Conservation (phyloP, 2,113 vertebrate species). For the Arvicanthis niloticus region DNA sequence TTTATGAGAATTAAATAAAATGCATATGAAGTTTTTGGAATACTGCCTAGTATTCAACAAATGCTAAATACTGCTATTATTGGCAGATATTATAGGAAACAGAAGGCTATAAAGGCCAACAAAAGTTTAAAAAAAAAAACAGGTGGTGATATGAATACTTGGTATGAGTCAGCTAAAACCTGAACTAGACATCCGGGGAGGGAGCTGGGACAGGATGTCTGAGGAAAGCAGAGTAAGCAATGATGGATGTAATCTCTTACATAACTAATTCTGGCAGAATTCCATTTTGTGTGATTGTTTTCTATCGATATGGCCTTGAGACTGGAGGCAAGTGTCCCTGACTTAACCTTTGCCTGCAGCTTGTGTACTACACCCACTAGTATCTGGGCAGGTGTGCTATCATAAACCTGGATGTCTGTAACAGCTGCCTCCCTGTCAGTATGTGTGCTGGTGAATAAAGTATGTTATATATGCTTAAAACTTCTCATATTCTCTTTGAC, state of each 20-base stretch:
- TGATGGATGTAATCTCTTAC: background rate
- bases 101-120: background rate
- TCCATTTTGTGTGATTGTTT: background rate
- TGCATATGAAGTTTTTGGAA: conserved; percentile 5
- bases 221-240: background rate
- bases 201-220: background rate
- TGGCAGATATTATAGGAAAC: conserved; percentile 46
- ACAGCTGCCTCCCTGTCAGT: background rate
- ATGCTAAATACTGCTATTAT: conserved; percentile 34
- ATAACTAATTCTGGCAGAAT: background rate
- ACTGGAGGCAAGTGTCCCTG: background rate
- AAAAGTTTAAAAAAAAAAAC: background rate
- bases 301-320: background rate
- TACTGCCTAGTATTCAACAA: conserved; percentile 26
- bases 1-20: conserved; percentile 42
- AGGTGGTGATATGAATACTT: background rate
- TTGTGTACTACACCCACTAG: background rate
- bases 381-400: background rate
- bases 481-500: background rate
- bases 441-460: background rate
- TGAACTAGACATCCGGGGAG: background rate
- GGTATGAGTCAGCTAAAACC: background rate
- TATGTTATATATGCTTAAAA: background rate
- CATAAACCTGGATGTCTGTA: background rate
- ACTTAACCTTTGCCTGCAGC: background rate